phyloP scores from a whole-genome alignment of 2,113 vertebrate genomes.

The Noctilio leporinus region DNA sequence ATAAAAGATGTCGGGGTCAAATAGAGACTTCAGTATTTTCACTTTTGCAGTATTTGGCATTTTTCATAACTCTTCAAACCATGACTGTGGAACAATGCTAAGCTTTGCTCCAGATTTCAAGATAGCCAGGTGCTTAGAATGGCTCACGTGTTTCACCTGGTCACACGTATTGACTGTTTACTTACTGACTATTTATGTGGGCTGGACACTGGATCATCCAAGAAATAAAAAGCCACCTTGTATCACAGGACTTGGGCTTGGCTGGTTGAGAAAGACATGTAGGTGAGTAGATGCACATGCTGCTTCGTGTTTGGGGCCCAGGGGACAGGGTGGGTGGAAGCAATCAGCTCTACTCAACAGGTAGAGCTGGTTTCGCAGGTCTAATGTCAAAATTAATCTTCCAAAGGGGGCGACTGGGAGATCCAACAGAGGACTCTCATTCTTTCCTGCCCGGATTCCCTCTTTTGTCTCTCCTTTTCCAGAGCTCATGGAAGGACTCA shows the following conservation, averaged over 20 bases:
- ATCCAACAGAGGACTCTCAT: background rate
- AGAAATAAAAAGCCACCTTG: background rate
- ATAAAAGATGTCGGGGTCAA: background rate
- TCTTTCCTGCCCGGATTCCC: background rate
- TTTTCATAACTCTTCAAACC: background rate
- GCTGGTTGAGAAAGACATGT: background rate
- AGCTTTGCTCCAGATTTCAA: background rate
- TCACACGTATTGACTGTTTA: background rate
- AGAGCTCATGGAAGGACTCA: background rate
- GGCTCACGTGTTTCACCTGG: background rate
- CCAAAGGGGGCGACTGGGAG: background rate
- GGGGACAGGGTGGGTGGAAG: accelerated
- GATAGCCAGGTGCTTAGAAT: background rate
- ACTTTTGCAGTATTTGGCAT: background rate
- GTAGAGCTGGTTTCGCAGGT: too few species aligned
- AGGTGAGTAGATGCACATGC: background rate
- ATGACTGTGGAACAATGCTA: background rate
- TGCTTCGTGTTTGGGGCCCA: too few species aligned
- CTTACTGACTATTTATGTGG: background rate
- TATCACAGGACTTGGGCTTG: background rate
- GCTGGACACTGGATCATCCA: background rate
- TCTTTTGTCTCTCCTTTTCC: background rate
- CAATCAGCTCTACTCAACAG: background rate
- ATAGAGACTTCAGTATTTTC: background rate
- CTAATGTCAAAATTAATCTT: background rate